Evolutionary conservation across 2,888 invertebrate genomes (phyloP).

Genomic region (Melolontha melolontha): DNA sequence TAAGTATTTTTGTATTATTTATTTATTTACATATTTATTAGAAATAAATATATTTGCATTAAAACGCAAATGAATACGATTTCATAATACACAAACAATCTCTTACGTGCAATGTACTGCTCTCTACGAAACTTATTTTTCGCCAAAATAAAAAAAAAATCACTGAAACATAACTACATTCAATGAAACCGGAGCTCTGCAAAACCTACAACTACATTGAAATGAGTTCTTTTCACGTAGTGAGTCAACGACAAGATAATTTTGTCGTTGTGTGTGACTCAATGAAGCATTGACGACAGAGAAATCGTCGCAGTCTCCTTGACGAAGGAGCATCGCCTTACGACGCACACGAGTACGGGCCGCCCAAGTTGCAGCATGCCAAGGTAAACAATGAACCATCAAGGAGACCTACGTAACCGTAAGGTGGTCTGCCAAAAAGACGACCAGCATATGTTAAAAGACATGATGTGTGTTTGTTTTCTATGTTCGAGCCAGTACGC

Average conservation of each 20-base stretch:
- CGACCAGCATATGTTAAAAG: slow-evolving; percentile 41
- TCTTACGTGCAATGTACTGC: too few relatives aligned
- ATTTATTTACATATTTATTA: too few relatives aligned
- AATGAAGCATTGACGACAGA: slow-evolving; percentile 19
- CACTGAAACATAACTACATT: neutral
- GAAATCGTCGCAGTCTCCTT: slow-evolving; percentile 26
- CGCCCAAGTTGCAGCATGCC: slow-evolving; percentile 41
- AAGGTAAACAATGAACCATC: slow-evolving; percentile 41
- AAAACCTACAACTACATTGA: neutral
- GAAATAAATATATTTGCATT: too few relatives aligned
- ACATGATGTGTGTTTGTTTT: slow-evolving; percentile 41
- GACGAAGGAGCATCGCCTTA: slow-evolving; percentile 36
- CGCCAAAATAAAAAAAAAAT: neutral
- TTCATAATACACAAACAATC: too few relatives aligned
- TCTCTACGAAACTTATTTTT: too few relatives aligned
- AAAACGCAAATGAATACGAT: too few relatives aligned
- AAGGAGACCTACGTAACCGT: slow-evolving; percentile 40
- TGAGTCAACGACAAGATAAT: slow-evolving; percentile 17
- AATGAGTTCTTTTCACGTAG: neutral
- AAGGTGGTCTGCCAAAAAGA: slow-evolving; percentile 43
- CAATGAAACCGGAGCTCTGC: slow-evolving; percentile 7
- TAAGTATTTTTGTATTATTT: too few relatives aligned
- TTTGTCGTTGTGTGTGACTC: slow-evolving; percentile 27
- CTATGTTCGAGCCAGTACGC: slow-evolving; percentile 30
- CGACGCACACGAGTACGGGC: slow-evolving; percentile 35